Conservation (phyloP, 2,797 vertebrate genomes). For the Enteromius anoplus region DNA sequence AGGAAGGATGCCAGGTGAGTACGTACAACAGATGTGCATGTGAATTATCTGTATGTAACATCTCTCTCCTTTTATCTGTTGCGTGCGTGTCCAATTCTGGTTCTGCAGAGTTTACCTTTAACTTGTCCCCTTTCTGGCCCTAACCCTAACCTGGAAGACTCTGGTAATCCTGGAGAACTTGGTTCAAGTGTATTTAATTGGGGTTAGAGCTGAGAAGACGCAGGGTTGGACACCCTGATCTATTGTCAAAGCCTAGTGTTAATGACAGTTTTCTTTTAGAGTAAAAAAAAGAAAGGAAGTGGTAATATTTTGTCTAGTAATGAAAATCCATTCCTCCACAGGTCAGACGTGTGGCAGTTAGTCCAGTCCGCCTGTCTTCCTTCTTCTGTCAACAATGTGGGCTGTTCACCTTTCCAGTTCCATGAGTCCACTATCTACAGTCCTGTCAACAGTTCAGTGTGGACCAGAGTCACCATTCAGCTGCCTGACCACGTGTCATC, state of each 20-base stretch:
- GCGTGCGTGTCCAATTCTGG: not conserved
- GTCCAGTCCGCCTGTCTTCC: slow-evolving; percentile 97
- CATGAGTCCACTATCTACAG: slow-evolving; percentile 98
- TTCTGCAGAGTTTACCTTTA: not conserved
- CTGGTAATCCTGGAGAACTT: not conserved
- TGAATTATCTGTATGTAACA: not conserved
- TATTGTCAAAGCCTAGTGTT: not conserved
- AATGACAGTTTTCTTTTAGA: not conserved
- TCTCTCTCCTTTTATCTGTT: not conserved
- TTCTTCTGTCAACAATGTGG: slow-evolving; percentile 93
- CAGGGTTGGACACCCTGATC: not conserved
- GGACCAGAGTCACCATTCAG: slow-evolving; percentile 95
- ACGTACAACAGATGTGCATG: not conserved
- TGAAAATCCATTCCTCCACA: slow-evolving; percentile 57
- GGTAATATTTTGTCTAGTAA: not conserved
- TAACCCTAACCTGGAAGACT: not conserved
- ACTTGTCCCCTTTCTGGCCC: not conserved
- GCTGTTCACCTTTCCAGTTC: slow-evolving; percentile 98
- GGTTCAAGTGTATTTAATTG: not conserved
- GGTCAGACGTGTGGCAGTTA: slow-evolving; percentile 94
- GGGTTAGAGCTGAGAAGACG: not conserved
- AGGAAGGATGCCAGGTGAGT: slow-evolving; percentile 93
- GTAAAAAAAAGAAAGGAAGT: not conserved
- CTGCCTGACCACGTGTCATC: slow-evolving; percentile 96
- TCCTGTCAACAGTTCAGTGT: slow-evolving; percentile 91